Base-by-base conservation (phyloP, 2,113 vertebrate species). In the Lophura nycthemera region DNA sequence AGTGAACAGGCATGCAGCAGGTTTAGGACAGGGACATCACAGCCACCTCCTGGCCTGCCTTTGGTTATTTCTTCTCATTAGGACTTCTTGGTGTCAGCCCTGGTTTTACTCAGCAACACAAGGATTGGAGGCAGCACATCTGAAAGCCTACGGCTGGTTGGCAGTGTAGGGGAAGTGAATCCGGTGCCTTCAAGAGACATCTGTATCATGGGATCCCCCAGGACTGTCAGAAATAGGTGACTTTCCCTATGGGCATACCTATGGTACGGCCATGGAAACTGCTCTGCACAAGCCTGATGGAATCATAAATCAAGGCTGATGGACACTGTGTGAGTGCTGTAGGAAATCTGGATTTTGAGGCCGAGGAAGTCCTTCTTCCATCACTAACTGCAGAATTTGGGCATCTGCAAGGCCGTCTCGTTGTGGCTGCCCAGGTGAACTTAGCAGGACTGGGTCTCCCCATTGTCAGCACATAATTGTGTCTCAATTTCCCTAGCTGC, bases 61-160 rank as follows among this genome's bases (percentile, higher is more conserved):
- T 15, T 24, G 75, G 76, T 61, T 85, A 75, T 83, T 82, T 88
- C 72, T 93, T 88, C 88, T 61, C 79, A 61, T 90, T 89, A 88
- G 57, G 15, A 57, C 70, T 47, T 78, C 69, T 72, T 83, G 91
- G 87, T 75, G 86, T 40, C 36, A 72, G 6, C 27, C 25, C 65
- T 87, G 59, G 3, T 83, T 73, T 92, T 80, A 29, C 38, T 85
- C 85, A 92, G 81, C 71, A 66, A 12, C 34, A 27, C 32, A 45
- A 50, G 43, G 16, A 64, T 61, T 89, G 82, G 13, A 96, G 65
- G 52, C 67, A 52, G 72, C 89, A 88, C 45, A 22, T 12, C 86
- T 91, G 47, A 52, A 69, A 86, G 56, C 64, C 82, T 50, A 38
- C 80, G 59, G 50, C 75, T 56, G 13, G 43, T 85, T 60, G 89